Evolutionary conservation across 1,140 invertebrate genomes (phyloP).

Genomic region (Drosophila jambulina): DNA sequence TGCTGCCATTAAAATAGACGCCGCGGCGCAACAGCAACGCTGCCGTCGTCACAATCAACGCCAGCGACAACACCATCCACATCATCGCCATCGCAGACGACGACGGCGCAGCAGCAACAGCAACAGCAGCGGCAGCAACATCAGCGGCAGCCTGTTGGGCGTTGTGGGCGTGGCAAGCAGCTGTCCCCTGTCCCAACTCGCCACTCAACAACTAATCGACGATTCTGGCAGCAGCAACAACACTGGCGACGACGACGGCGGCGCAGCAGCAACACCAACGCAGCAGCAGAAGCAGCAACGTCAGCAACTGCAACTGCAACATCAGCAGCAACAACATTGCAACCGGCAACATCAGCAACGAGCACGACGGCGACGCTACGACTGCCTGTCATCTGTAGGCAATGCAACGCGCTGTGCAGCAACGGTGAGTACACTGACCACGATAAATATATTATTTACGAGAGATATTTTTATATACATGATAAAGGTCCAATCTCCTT

Average conservation of each 20-base stretch:
- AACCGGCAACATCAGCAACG: constrained; percentile 52
- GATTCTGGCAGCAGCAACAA: constrained; percentile 44
- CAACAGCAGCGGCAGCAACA: constrained; percentile 26
- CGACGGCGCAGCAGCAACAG: constrained; percentile 61
- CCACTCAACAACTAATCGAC: constrained; percentile 50
- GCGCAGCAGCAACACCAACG: constrained; percentile 24
- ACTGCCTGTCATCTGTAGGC: constrained; percentile 84
- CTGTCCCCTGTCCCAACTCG: constrained; percentile 54
- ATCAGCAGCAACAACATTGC: constrained; percentile 32
- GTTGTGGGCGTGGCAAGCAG: constrained; percentile 38
- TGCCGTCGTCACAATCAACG: constrained; percentile 82
- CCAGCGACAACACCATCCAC: constrained; percentile 78
- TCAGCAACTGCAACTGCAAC: constrained; percentile 29
- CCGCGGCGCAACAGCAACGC: constrained; percentile 80
- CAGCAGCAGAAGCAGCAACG: constrained; percentile 33
- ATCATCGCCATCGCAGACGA: constrained; percentile 80
- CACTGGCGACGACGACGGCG: constrained; percentile 43
- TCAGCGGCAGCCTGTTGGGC: constrained; percentile 28
- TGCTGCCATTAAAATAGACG: constrained; percentile 83
- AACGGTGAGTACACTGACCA: constrained; percentile 71
- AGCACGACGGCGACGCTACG: constrained; percentile 62
- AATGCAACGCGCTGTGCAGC: constrained; percentile 84
- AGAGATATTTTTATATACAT: background rate
- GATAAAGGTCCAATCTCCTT: background rate
- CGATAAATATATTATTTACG: background rate